Evolutionary conservation across 2,797 vertebrate species (phyloP), one percentile per base, ranked within the genome.

Genomic region (Lycodopsis pacificus): DNA sequence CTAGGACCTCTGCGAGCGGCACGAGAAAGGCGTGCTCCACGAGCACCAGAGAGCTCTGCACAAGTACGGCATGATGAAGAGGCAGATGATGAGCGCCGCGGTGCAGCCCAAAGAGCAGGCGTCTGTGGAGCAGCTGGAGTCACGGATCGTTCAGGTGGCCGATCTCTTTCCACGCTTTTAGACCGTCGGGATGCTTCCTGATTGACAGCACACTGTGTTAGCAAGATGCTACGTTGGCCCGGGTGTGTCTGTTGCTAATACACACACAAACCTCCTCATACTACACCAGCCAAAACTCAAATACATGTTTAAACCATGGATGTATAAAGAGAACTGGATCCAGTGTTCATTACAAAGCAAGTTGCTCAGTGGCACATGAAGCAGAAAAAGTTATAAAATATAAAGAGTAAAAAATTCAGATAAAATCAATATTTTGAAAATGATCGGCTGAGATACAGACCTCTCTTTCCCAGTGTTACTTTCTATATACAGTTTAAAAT

Each of bases 1-100:
- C 6, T 34, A 99, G 98, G 98, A 99, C 85, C 94, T 99, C 84
- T 99, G 98, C 6, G 98, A 99, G 88, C 95, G 98, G n/a, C 98
- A 99, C 0, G 98, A 99, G 94, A 99, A 97, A 87, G 98, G 98
- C 0, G 95, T 99, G 0, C 92, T 99, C 66, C 98, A 99, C 42
- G 98, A 97, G 88, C 98, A 99, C 90, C 98, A 99, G 95, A 94
- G 96, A 40, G 98, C 97, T 0, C 91, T 99, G 93, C 97, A 98
- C 91, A 99, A 97, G 88, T 98, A 99, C 86, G 93, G 97, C 22
- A 78, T 98, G 92, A 98, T 99, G 97, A 99, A 97, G 96, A 95
- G 94, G 95, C 98, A 99, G 94, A 97, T 97, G 96, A 95, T 97
- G 96, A 97, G 95, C 7, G 95, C 97, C 19, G 92, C 97, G 0